These are phyloP conservation scores for Nemotelus nigrinus DNA, from an alignment of 2,888 invertebrate genomes.

Conservation along the genomic window DNA sequence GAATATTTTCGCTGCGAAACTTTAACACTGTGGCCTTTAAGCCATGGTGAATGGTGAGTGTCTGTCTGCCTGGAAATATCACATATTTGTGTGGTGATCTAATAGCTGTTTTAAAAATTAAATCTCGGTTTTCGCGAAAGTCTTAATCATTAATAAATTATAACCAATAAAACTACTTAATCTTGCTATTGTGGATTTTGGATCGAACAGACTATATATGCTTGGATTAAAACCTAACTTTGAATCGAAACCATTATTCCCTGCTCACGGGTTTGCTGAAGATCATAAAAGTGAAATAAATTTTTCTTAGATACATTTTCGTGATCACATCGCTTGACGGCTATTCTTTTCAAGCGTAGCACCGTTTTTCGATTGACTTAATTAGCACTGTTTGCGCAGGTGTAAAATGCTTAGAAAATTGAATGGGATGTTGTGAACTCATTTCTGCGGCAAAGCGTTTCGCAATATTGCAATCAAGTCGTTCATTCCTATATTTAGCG, in stretches of 20 bases:
- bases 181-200: too few relatives aligned
- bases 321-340: neutral
- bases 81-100: constrained; percentile 37
- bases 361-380: constrained; percentile 11
- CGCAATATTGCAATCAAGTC: neutral
- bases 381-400: constrained; percentile 8
- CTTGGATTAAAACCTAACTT: constrained; percentile 15
- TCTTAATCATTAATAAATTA: too few relatives aligned
- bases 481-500: constrained; percentile 34
- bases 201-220: constrained; percentile 3
- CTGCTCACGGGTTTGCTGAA: constrained; percentile 23
- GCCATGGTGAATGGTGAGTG: constrained; percentile 64
- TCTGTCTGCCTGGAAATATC: constrained; percentile 11
- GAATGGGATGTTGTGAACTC: constrained; percentile 24
- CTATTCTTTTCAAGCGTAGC: neutral
- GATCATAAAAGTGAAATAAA: constrained; percentile 32
- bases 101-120: constrained; percentile 12
- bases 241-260: neutral
- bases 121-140: constrained; percentile 6
- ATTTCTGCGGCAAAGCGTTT: neutral
- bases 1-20: constrained; percentile 41
- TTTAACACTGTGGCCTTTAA: constrained; percentile 61
- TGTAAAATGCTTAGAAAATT: constrained; percentile 13
- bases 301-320: neutral
- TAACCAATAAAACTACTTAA: too few relatives aligned